Conservation (phyloP, 2,113 vertebrate species). For the Orthonyx spaldingii region DNA sequence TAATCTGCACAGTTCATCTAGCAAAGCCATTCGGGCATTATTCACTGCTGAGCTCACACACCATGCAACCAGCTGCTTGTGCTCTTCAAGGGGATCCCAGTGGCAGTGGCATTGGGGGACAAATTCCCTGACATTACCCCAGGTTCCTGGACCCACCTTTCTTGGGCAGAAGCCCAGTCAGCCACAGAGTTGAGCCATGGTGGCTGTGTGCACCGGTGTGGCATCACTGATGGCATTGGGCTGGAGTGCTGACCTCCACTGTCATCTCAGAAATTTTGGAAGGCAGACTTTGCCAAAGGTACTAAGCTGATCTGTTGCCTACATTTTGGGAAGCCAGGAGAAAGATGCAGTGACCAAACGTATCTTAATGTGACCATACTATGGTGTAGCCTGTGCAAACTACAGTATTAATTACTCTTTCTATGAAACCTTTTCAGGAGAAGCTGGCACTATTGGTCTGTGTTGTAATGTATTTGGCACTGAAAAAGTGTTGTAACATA, state of each 20-base stretch:
- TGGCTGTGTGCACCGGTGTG: accelerated
- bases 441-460: neutral
- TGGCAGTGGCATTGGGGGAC: accelerated
- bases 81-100: neutral
- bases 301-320: neutral
- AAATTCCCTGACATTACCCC: neutral
- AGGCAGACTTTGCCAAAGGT: neutral
- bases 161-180: neutral
- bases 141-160: neutral
- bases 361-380: neutral
- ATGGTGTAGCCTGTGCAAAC: neutral
- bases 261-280: neutral
- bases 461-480: neutral
- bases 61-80: accelerated
- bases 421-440: neutral
- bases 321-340: neutral
- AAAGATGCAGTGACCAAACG: neutral
- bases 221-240: neutral
- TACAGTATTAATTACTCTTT: neutral
- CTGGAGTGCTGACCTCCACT: accelerated
- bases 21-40: neutral
- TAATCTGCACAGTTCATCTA: neutral
- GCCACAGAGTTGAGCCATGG: neutral
- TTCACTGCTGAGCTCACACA: accelerated
- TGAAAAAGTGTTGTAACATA: neutral